A percentile compares a stretch with the other conserved stretches of the same genome.
Evolutionary conservation across 2,888 invertebrate genomes (phyloP).

Genomic region (Eilema caniola): DNA sequence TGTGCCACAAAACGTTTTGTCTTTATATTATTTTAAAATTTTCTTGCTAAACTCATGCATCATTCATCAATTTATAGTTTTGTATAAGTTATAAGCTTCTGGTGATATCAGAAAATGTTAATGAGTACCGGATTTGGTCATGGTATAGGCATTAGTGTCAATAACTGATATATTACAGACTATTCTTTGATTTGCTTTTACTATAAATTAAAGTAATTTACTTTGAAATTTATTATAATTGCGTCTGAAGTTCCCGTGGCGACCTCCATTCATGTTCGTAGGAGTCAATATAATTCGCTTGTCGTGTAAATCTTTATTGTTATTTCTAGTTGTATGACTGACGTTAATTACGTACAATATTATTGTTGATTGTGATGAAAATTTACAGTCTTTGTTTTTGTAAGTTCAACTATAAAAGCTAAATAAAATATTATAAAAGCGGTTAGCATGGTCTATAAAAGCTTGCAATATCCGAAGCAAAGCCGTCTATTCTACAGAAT

Average conservation of each 20-base stretch:
- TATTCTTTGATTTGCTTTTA: slow-evolving; percentile 54
- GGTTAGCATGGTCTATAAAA: not conserved
- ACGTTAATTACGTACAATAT: not conserved
- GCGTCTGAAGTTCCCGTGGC: slow-evolving; percentile 35
- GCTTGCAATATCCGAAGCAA: too few relatives aligned
- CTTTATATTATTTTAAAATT: slow-evolving; percentile 35
- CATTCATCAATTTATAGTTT: slow-evolving; percentile 77
- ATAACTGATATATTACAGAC: slow-evolving; percentile 71
- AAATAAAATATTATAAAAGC: not conserved
- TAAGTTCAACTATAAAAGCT: not conserved
- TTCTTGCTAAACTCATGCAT: slow-evolving; percentile 66
- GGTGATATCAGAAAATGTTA: slow-evolving; percentile 79
- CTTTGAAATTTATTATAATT: slow-evolving; percentile 56
- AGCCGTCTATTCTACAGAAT: not conserved
- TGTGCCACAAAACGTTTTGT: slow-evolving; percentile 50
- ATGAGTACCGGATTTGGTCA: slow-evolving; percentile 72
- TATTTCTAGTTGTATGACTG: slow-evolving; percentile 8
- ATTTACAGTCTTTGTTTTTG: not conserved
- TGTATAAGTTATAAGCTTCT: slow-evolving; percentile 75
- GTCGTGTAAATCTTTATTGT: slow-evolving; percentile 30
- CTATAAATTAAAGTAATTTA: slow-evolving; percentile 47
- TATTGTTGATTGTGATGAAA: not conserved
- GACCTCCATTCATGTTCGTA: slow-evolving; percentile 29
- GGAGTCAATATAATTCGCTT: slow-evolving; percentile 30
- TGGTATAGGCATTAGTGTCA: slow-evolving; percentile 71